Percentiles rank a stretch among this genome's conserved stretches.
These are phyloP conservation scores for Oreonectes daqikongensis DNA, from an alignment of 2,797 vertebrate genomes.

Conservation along the genomic window DNA sequence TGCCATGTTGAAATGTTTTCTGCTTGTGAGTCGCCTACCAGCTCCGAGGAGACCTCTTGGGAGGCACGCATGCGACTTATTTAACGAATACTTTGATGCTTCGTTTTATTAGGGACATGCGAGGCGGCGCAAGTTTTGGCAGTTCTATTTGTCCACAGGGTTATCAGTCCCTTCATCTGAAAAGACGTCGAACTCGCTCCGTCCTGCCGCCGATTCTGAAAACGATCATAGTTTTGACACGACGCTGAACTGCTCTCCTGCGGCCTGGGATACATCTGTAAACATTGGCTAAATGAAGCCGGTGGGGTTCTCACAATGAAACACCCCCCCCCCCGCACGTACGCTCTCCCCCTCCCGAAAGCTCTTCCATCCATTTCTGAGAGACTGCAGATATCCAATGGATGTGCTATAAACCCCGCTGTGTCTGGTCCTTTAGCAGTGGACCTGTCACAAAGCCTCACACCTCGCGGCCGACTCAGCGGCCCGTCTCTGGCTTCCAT, in stretches of 20 bases:
- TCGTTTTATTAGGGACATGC: conserved; percentile 66
- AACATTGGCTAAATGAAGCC: conserved; percentile 57
- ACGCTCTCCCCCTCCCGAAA: conserved; percentile 9
- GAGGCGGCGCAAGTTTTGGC: conserved; percentile 63
- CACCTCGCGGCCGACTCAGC: conserved; percentile 55
- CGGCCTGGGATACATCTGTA: conserved; percentile 63
- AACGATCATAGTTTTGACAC: conserved; percentile 56
- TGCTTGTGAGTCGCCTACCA: conserved; percentile 28
- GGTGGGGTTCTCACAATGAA: conserved; percentile 58
- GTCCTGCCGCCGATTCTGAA: conserved; percentile 18
- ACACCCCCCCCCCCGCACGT: conserved; percentile 41
- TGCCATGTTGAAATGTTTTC: conserved; percentile 53
- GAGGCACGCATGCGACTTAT: conserved; percentile 60
- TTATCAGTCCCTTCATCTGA: too few species aligned
- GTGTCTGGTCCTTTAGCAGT: conserved; percentile 60
- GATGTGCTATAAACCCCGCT: conserved; percentile 64
- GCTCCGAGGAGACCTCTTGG: conserved; percentile 47
- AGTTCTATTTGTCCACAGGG: conserved; percentile 61
- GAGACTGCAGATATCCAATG: conserved; percentile 59
- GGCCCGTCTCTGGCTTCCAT: conserved; percentile 59
- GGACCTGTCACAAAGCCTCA: conserved; percentile 66
- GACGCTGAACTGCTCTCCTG: conserved; percentile 43
- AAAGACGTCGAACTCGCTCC: conserved; percentile 24
- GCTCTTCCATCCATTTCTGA: conserved; percentile 56
- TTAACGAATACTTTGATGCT: conserved; percentile 68